These are phyloP conservation scores for Phoxinus dragarum DNA, from an alignment of 2,797 vertebrate species.

Conservation along the genomic window DNA sequence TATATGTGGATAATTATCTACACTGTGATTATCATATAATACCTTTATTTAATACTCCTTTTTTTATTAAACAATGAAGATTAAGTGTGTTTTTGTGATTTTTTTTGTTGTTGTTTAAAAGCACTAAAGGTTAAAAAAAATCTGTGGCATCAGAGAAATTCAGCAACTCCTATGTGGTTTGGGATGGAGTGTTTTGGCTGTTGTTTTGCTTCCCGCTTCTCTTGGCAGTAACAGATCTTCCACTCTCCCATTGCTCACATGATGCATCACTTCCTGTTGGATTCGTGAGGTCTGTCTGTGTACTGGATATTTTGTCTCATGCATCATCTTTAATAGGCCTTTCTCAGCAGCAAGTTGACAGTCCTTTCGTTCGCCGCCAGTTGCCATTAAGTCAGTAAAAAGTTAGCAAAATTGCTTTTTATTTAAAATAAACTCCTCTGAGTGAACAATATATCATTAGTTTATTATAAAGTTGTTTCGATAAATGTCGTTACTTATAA, in stretches of 20 bases:
- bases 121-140: neutral
- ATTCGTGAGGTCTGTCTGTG: neutral
- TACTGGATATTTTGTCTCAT: conserved; percentile 16
- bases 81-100: conserved; percentile 5
- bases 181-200: conserved; percentile 3
- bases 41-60: conserved; percentile 86
- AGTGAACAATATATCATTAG: neutral
- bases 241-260: conserved; percentile 39
- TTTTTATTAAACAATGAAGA: conserved; percentile 64
- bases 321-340: conserved; percentile 4
- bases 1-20: conserved; percentile 76
- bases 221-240: conserved; percentile 9
- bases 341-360: conserved; percentile 1
- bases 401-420: neutral
- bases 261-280: conserved; percentile 54
- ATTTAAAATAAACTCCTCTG: neutral
- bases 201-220: conserved; percentile 13
- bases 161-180: neutral
- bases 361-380: neutral
- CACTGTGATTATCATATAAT: conserved; percentile 75
- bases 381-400: neutral
- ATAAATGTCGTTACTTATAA: neutral
- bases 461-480: neutral
- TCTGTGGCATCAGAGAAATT: neutral
- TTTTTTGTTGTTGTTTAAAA: neutral